phyloP scores from a whole-genome alignment of 2,113 vertebrate genomes.

The Clarias gariepinus region DNA sequence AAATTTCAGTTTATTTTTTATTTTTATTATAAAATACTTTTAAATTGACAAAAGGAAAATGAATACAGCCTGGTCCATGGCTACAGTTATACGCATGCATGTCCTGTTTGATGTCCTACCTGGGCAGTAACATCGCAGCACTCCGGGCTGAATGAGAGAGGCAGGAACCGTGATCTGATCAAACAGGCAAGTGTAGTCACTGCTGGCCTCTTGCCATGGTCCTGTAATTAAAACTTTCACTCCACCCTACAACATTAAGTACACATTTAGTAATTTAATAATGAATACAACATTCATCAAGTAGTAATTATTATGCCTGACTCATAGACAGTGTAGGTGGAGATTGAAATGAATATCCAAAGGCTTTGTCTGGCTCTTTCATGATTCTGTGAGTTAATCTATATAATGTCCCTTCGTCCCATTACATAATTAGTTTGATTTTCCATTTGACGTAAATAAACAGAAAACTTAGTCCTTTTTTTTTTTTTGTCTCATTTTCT shows the following conservation, averaged over 20 bases:
- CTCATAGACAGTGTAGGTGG: background rate
- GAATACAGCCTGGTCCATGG: background rate
- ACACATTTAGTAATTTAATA: background rate
- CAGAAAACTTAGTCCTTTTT: background rate
- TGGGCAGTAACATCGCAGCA: constrained; percentile 98
- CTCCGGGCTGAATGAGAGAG: constrained; percentile 95
- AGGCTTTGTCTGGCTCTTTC: background rate
- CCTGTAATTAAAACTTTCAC: constrained; percentile 98
- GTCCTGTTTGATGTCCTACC: constrained; percentile 70
- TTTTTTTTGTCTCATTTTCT: background rate
- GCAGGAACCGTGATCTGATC: constrained; percentile 98
- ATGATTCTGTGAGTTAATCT: constrained; percentile 2
- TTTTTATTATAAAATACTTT: background rate
- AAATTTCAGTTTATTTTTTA: background rate
- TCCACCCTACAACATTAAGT: constrained; percentile 80
- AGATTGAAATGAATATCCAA: background rate
- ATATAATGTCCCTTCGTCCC: background rate
- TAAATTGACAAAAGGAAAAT: background rate
- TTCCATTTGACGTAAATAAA: background rate
- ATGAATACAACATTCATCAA: background rate
- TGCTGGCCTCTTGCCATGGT: constrained; percentile 95
- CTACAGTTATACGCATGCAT: background rate
- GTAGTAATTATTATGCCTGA: background rate
- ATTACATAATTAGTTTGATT: background rate
- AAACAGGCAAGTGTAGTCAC: constrained; percentile 96